Evolutionary conservation across 2,113 vertebrate species (phyloP).

Genomic region (Phoenicopterus ruber): DNA sequence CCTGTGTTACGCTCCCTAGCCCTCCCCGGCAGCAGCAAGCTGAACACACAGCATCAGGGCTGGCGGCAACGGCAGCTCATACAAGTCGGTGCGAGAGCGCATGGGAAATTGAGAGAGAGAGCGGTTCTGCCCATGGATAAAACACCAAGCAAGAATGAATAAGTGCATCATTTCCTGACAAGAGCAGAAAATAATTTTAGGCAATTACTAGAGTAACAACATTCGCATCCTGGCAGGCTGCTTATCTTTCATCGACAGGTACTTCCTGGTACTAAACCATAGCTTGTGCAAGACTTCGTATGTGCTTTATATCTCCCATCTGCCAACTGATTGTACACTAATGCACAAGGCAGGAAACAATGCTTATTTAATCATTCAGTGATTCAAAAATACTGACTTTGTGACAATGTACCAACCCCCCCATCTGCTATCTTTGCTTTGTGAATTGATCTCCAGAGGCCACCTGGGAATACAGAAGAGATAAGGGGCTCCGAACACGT

Average conservation of each 20-base stretch:
- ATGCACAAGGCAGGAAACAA: not conserved
- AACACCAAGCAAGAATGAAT: not conserved
- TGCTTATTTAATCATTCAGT: not conserved
- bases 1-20: not conserved
- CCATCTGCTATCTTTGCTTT: not conserved
- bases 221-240: not conserved
- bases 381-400: not conserved
- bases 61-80: fast-evolving
- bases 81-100: fast-evolving
- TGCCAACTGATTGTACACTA: not conserved
- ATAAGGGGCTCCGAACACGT: not conserved
- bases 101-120: not conserved
- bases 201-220: not conserved
- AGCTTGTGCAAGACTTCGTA: not conserved
- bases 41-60: no score
- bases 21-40: not conserved
- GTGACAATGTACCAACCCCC: not conserved
- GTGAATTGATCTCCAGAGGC: not conserved
- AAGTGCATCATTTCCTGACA: not conserved
- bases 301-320: not conserved
- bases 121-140: not conserved
- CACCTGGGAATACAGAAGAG: not conserved
- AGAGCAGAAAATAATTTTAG: not conserved
- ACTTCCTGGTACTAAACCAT: constrained; percentile 3
- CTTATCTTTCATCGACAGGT: constrained; percentile 28